Evolutionary conservation across 1,140 invertebrate species (phyloP).

Genomic region (Ptiloglossa arizonensis): DNA sequence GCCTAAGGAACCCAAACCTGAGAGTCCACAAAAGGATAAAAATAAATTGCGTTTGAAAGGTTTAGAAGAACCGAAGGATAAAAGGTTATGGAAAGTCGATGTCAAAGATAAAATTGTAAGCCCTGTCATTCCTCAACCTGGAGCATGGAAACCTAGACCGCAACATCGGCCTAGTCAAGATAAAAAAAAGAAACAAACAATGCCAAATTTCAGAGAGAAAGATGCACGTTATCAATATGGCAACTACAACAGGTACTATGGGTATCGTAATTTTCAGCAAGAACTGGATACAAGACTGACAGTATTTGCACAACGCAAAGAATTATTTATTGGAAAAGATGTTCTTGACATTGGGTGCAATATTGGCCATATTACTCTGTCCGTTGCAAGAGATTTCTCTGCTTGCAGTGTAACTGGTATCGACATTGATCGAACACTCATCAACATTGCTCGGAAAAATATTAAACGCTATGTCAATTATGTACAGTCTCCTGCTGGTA

Average conservation of each 20-base stretch:
- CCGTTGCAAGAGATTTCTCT: conserved; percentile 91
- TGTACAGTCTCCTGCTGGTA: conserved; percentile 74
- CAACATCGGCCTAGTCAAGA: conserved; percentile 76
- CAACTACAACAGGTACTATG: conserved; percentile 98
- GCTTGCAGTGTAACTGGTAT: conserved; percentile 95
- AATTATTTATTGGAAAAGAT: conserved; percentile 94
- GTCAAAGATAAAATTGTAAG: conserved; percentile 95
- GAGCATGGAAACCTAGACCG: conserved; percentile 86
- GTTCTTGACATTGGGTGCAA: conserved; percentile 99
- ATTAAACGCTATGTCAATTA: conserved; percentile 89
- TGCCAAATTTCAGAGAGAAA: conserved; percentile 88
- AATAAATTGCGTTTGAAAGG: conserved; percentile 75
- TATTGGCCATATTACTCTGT: conserved; percentile 95
- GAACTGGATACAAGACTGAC: conserved; percentile 91
- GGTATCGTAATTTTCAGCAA: conserved; percentile 92
- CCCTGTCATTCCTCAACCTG: conserved; percentile 94
- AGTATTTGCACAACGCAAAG: conserved; percentile 88
- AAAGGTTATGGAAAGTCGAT: conserved; percentile 85
- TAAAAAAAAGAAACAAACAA: conserved; percentile 75
- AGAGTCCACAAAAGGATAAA: conserved; percentile 74
- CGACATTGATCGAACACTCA: conserved; percentile 96
- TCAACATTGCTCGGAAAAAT: conserved; percentile 91
- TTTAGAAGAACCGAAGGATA: conserved; percentile 79
- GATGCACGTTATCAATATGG: conserved; percentile 94
- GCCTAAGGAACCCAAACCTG: conserved; percentile 70